Percentiles rank a stretch among this genome's conserved stretches.
Conservation (phyloP, 64 coral and sea anemone species). For the Cladopsammia gracilis region DNA sequence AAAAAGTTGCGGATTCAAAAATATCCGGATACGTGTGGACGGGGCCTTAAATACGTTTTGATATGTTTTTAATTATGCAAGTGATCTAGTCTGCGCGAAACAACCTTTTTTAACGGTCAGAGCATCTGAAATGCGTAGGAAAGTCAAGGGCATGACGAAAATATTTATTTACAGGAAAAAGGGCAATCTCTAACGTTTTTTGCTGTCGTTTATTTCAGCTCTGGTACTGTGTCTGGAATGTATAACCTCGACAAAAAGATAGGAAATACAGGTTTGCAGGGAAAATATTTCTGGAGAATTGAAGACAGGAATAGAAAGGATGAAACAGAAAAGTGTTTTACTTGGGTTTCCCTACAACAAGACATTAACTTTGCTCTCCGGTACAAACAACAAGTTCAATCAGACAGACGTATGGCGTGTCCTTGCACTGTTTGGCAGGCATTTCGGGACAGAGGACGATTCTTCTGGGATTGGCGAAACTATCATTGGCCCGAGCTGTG, state of each 20-base stretch:
- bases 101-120: no score
- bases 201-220: not conserved
- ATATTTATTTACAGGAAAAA: no score
- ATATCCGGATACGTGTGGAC: no score
- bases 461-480: not conserved
- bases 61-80: no score
- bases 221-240: constrained; percentile 3
- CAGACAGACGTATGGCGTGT: constrained; percentile 17
- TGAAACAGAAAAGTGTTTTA: constrained; percentile 13
- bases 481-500: not conserved
- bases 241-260: not conserved
- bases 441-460: constrained; percentile 11
- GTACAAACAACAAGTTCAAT: not conserved
- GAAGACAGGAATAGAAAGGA: not conserved
- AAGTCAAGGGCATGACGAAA: no score
- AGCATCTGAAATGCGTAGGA: no score
- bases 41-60: no score
- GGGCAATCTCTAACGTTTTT: not conserved
- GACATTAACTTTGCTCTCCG: not conserved
- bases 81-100: no score
- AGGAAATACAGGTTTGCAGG: constrained; percentile 22
- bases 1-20: no score
- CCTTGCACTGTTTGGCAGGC: constrained; percentile 49
- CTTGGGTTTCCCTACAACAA: constrained; percentile 1
- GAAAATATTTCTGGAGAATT: constrained; percentile 52